Evolutionary conservation across 2,888 invertebrate genomes (phyloP).

Genomic region (Xestia ashworthii): DNA sequence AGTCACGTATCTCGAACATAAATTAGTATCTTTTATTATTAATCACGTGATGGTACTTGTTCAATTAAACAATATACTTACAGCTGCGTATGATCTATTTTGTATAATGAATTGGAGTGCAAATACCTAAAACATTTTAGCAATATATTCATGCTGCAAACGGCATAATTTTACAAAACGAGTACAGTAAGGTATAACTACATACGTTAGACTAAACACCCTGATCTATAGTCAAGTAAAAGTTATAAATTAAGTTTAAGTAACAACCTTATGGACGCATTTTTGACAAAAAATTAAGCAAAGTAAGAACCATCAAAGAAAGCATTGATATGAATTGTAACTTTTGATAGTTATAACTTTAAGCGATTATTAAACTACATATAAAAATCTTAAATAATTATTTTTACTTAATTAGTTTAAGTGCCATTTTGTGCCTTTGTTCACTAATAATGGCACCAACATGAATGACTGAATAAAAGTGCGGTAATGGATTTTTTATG

Average conservation of each 20-base stretch:
- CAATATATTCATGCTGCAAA: conserved; percentile 33
- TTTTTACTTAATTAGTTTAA: too few relatives aligned
- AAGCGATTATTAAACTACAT: not conserved
- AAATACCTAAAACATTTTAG: conserved; percentile 39
- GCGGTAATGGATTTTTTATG: not conserved
- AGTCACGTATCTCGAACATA: conserved; percentile 13
- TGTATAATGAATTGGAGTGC: conserved; percentile 48
- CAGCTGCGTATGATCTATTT: conserved; percentile 29
- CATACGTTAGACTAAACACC: not conserved
- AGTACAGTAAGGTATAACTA: not conserved
- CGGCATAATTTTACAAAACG: not conserved
- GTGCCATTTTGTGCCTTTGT: not conserved
- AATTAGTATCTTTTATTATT: conserved; percentile 23
- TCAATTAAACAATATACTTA: conserved; percentile 39
- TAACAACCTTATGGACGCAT: too few relatives aligned
- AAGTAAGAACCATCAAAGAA: not conserved
- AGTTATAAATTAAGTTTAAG: not conserved
- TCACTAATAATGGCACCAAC: not conserved
- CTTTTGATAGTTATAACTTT: not conserved
- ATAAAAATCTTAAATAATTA: too few relatives aligned
- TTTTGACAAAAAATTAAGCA: not conserved
- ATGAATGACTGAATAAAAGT: not conserved
- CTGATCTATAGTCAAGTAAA: not conserved
- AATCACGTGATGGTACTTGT: conserved; percentile 37
- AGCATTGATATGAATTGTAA: not conserved